phyloP scores from a whole-genome alignment of 2,888 invertebrate species.

The Papilio elwesi region DNA sequence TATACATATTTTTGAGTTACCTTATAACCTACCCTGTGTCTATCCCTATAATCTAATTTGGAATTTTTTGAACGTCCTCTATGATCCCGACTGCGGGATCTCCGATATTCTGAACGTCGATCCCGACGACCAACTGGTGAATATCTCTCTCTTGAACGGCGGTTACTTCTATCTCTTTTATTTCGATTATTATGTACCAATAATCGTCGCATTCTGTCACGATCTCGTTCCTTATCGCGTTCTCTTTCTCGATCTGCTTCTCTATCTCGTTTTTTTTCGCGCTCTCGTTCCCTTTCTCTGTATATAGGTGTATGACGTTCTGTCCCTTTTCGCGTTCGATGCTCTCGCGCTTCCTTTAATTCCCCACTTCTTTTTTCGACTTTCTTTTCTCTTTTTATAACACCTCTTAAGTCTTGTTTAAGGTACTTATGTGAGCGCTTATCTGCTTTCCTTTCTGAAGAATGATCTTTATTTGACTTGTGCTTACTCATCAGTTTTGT shows the following conservation, averaged over 20 bases:
- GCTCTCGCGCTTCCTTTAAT: conserved; percentile 69
- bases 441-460: conserved; percentile 58
- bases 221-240: conserved; percentile 53
- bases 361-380: conserved; percentile 51
- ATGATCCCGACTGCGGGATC: conserved; percentile 52
- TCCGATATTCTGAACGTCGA: conserved; percentile 52
- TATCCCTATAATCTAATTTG: conserved; percentile 58
- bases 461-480: conserved; percentile 68
- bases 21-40: conserved; percentile 54
- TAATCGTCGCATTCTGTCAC: conserved; percentile 54
- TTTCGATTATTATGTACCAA: conserved; percentile 55
- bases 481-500: conserved; percentile 69
- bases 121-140: conserved; percentile 51
- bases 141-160: conserved; percentile 49
- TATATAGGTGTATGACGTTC: conserved; percentile 61
- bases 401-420: conserved; percentile 75
- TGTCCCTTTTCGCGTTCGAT: conserved; percentile 66
- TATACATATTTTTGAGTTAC: conserved; percentile 7
- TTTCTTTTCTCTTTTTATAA: conserved; percentile 68
- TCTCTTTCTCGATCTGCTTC: conserved; percentile 60
- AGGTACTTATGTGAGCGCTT: conserved; percentile 59
- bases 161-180: conserved; percentile 48
- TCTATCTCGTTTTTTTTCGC: conserved; percentile 62
- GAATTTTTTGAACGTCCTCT: conserved; percentile 64
- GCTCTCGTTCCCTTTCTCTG: conserved; percentile 67